Evolutionary conservation across 2,797 vertebrate genomes (phyloP), one percentile per base, ranked within the genome.

Genomic region (Halcyon smyrnensis): DNA sequence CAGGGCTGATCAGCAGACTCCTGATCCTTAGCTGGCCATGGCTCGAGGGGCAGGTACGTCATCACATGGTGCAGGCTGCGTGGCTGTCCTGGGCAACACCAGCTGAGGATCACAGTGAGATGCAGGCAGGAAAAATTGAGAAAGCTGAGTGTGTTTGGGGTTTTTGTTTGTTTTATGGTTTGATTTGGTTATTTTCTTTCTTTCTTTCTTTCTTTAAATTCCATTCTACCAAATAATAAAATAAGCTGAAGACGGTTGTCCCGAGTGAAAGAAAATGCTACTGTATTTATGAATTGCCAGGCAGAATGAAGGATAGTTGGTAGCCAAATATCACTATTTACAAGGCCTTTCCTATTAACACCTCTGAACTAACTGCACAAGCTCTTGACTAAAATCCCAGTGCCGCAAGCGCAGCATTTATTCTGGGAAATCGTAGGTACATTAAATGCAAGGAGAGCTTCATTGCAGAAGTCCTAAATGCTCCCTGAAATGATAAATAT

Each of bases 401-500:
- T 75, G 75, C 81, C 39, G 75, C 92, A 84, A 89, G 78, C 87
- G 74, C 15, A 73, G 28, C 62, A 30, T 91, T 96, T 95, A 92
- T 94, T 95, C 86, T 84, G 77, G 90, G 80, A 97, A 95, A 87
- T 39, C 62, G 17, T 64, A 80, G 69, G 53, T 68, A 65, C 74
- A 48, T 89, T 92, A 93, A 89, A 94, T 89, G 94, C 39, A 91
- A 89, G 87, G 65, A 78, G 25, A 45, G 43, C 51, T 89, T 92
- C 32, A 37, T 95, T 93, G 62, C 48, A 65, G 73, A 95, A 93
- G 81, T 84, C 50, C 18, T 94, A 87, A 96, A 93, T 78, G 62
- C 69, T 96, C 93, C 90, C 89, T 91, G 78, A 94, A 95, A 95
- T 93, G 87, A 94, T 93, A 94, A 95, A 95, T 95, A 95, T 93